Evolutionary conservation across 1,140 invertebrate species (phyloP).

Genomic region (Solenopsis fugax): DNA sequence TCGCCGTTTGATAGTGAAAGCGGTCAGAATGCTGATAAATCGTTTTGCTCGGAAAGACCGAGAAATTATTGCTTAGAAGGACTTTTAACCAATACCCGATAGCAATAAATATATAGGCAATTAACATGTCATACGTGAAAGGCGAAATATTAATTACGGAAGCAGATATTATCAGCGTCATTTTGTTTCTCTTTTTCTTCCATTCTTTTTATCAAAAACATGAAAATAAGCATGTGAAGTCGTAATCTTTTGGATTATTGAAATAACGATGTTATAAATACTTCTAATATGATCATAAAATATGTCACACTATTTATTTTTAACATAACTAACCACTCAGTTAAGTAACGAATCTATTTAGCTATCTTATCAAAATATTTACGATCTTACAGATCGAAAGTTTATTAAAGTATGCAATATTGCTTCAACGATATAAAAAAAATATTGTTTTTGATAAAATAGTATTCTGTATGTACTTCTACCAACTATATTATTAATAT

Average conservation of each 20-base stretch:
- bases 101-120: slow-evolving; percentile 32
- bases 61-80: slow-evolving; percentile 25
- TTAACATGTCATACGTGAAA: slow-evolving; percentile 44
- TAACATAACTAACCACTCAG: background rate
- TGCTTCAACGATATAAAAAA: background rate
- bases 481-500: too few relatives aligned
- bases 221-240: background rate
- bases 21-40: slow-evolving; percentile 38
- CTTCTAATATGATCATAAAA: background rate
- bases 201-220: background rate
- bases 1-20: slow-evolving; percentile 26
- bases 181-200: background rate
- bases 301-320: background rate
- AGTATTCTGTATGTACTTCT: too few relatives aligned
- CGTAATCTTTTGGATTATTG: background rate
- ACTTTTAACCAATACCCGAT: slow-evolving; percentile 6
- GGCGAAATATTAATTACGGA: slow-evolving; percentile 40
- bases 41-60: slow-evolving; percentile 24
- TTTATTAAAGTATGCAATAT: background rate
- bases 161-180: slow-evolving; percentile 32
- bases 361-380: slow-evolving; percentile 15
- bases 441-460: background rate
- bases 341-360: background rate
- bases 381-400: background rate
- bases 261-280: background rate